Percentiles rank a stretch among this genome's conserved stretches.
phyloP scores from a whole-genome alignment of 2,113 vertebrate species.

The Eupsittula cactorum region DNA sequence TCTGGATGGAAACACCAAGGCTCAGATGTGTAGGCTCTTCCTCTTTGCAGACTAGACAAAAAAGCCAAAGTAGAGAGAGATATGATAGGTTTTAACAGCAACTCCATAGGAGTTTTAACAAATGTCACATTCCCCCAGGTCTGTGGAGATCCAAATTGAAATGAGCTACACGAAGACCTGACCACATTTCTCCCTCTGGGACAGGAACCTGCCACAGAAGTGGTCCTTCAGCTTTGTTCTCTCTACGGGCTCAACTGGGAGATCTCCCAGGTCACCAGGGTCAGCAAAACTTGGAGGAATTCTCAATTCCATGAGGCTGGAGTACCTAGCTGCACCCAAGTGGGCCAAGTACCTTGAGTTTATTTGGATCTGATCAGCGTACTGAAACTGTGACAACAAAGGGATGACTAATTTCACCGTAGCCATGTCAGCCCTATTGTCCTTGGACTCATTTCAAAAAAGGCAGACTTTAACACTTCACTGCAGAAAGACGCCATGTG shows the following conservation, averaged over 20 bases:
- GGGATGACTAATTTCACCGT: not conserved
- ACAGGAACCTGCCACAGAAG: not conserved
- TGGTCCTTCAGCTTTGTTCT: not conserved
- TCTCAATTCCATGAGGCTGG: not conserved
- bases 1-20: slow-evolving; percentile 93
- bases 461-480: not conserved
- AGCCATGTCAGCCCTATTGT: not conserved
- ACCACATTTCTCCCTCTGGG: not conserved
- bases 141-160: not conserved
- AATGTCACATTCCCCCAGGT: not conserved
- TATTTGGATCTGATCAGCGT: not conserved
- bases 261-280: not conserved
- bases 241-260: not conserved
- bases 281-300: not conserved
- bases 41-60: slow-evolving; percentile 86
- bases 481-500: not conserved
- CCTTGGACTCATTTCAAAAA: not conserved
- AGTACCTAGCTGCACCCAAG: not conserved
- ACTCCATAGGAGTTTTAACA: not conserved
- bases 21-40: slow-evolving; percentile 90
- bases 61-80: not conserved
- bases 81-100: not conserved
- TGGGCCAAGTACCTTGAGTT: not conserved
- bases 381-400: not conserved
- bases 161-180: not conserved